Evolutionary conservation across 1,140 invertebrate species (phyloP).

Genomic region (Drosophila chauvacae): DNA sequence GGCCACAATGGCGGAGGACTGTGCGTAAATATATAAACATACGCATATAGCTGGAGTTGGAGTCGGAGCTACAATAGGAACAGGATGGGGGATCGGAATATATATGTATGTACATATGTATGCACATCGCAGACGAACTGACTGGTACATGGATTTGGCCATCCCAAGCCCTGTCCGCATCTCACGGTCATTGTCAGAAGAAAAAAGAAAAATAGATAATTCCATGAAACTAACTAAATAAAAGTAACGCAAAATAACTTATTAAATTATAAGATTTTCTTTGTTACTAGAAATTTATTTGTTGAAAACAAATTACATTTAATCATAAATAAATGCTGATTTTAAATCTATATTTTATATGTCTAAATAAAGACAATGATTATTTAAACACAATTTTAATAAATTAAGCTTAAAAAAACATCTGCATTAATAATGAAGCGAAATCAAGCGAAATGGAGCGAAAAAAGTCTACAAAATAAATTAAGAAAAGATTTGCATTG

Average conservation of each 20-base stretch:
- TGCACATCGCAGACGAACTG: slow-evolving; percentile 10
- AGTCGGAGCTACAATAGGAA: slow-evolving; percentile 2
- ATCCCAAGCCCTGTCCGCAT: slow-evolving; percentile 11
- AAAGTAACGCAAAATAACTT: neutral
- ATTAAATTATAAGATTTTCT: neutral
- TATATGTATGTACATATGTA: slow-evolving; percentile 9
- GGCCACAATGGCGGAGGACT: slow-evolving; percentile 23
- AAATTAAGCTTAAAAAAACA: neutral
- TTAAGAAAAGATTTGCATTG: neutral
- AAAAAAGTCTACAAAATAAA: neutral
- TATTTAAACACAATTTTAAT: neutral
- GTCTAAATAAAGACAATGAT: neutral
- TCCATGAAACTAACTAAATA: neutral
- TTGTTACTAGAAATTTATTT: neutral
- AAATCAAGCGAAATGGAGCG: too few species aligned
- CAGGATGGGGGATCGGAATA: slow-evolving; percentile 40
- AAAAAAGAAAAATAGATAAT: slow-evolving; percentile 27
- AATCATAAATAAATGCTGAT: too few species aligned
- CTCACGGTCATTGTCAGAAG: slow-evolving; percentile 49
- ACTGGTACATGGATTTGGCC: slow-evolving; percentile 34
- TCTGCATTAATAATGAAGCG: too few species aligned
- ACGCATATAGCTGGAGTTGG: slow-evolving; percentile 38
- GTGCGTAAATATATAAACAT: slow-evolving; percentile 60
- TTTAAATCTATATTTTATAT: neutral
- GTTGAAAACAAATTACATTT: too few species aligned